Percentiles rank a stretch among this genome's conserved stretches.
phyloP scores from a whole-genome alignment of 1,140 invertebrate genomes.

The Camponotus vicinus region DNA sequence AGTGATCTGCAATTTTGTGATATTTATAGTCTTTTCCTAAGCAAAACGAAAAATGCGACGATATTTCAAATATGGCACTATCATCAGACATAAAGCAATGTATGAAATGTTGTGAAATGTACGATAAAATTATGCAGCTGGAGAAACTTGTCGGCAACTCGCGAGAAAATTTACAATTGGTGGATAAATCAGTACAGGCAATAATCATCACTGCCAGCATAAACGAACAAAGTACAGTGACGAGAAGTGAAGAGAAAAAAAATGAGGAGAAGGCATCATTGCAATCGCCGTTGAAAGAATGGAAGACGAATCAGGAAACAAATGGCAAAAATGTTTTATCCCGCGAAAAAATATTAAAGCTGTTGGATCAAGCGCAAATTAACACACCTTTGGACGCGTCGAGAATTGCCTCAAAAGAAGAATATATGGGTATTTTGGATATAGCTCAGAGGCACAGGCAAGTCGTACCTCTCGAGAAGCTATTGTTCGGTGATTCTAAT shows the following conservation, averaged over 20 bases:
- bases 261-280: neutral
- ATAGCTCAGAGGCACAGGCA: conserved; percentile 80
- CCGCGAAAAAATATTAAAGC: conserved; percentile 81
- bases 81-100: conserved; percentile 14
- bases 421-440: conserved; percentile 36
- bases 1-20: conserved; percentile 5
- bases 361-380: conserved; percentile 83
- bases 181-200: conserved; percentile 51
- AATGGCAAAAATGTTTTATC: conserved; percentile 72
- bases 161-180: neutral
- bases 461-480: conserved; percentile 82
- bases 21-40: conserved; percentile 74
- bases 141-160: neutral
- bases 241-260: neutral
- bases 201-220: neutral
- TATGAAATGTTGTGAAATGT: conserved; percentile 45
- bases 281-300: conserved; percentile 2
- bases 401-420: conserved; percentile 21
- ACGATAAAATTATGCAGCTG: conserved; percentile 2
- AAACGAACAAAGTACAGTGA: conserved; percentile 30
- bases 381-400: conserved; percentile 74
- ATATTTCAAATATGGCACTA: neutral
- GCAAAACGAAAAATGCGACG: conserved; percentile 62
- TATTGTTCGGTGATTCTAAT: conserved; percentile 81
- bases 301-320: conserved; percentile 19